Evolutionary conservation across 2,113 vertebrate genomes (phyloP).

Genomic region (Indicator maculatus): DNA sequence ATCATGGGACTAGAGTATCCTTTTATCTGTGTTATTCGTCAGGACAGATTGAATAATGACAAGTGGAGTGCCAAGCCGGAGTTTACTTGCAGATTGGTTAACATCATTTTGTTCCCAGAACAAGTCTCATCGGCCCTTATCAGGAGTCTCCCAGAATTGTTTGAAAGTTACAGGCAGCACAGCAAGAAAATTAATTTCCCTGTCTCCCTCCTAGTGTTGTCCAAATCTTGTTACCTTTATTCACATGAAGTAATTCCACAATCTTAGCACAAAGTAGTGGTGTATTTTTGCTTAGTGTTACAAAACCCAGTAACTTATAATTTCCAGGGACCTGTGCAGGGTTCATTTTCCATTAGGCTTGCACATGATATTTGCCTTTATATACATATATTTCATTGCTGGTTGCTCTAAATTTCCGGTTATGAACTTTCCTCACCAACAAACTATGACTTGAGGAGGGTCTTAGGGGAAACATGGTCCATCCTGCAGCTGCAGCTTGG

Average conservation of each 20-base stretch:
- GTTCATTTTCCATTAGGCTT: neutral
- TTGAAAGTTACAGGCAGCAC: constrained; percentile 47
- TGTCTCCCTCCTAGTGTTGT: neutral
- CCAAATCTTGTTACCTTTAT: constrained; percentile 34
- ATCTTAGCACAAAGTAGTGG: neutral
- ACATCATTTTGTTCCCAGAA: constrained; percentile 47
- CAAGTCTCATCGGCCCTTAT: constrained; percentile 51
- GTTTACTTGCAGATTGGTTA: constrained; percentile 57
- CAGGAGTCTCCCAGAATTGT: constrained; percentile 26
- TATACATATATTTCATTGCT: neutral
- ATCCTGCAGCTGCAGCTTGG: neutral
- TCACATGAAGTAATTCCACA: neutral
- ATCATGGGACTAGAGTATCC: constrained; percentile 16
- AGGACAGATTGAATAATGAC: constrained; percentile 45
- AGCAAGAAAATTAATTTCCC: constrained; percentile 49
- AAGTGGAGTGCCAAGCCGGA: neutral
- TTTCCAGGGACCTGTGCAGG: neutral
- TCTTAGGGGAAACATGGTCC: neutral
- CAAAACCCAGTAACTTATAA: neutral
- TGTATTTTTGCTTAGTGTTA: constrained; percentile 18
- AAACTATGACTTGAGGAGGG: neutral
- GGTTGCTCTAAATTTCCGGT: neutral
- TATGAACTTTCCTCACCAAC: neutral
- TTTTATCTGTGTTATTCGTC: constrained; percentile 40
- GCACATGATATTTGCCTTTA: neutral